These are phyloP conservation scores for Ramphastos sulfuratus DNA, from an alignment of 2,113 vertebrate species.

Conservation along the genomic window DNA sequence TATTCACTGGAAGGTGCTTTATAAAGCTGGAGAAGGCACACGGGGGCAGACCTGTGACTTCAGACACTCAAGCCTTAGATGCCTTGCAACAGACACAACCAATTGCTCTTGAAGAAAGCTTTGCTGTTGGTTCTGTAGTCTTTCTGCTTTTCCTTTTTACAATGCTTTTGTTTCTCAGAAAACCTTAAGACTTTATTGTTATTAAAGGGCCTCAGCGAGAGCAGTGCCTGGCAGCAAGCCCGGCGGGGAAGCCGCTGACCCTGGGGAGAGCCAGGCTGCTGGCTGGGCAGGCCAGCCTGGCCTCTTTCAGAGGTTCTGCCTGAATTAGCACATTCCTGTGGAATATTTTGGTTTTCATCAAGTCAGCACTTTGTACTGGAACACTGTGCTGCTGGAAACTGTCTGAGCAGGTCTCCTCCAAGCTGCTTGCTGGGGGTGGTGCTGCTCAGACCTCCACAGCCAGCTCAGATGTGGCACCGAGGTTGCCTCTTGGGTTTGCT, in stretches of 20 bases:
- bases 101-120: neutral
- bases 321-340: slow-evolving; percentile 68
- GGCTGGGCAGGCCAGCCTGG: neutral
- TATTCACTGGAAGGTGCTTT: neutral
- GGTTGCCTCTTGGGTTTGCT: neutral
- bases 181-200: neutral
- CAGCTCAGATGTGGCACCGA: neutral
- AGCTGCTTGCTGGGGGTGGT: neutral
- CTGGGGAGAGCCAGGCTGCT: neutral
- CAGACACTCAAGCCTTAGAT: neutral
- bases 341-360: slow-evolving; percentile 63
- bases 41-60: neutral
- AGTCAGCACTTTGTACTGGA: slow-evolving; percentile 61
- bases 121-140: neutral
- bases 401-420: neutral
- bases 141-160: neutral
- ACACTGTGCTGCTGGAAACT: slow-evolving; percentile 49
- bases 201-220: neutral
- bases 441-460: neutral
- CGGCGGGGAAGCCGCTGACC: slow-evolving; percentile 45
- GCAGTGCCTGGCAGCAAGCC: slow-evolving; percentile 1
- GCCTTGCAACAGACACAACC: neutral
- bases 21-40: neutral
- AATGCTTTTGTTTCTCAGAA: neutral
- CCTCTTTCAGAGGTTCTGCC: slow-evolving; percentile 58